These are phyloP conservation scores for Oncopodura yosiiana DNA, from an alignment of 1,140 invertebrate genomes.

Conservation along the genomic window DNA sequence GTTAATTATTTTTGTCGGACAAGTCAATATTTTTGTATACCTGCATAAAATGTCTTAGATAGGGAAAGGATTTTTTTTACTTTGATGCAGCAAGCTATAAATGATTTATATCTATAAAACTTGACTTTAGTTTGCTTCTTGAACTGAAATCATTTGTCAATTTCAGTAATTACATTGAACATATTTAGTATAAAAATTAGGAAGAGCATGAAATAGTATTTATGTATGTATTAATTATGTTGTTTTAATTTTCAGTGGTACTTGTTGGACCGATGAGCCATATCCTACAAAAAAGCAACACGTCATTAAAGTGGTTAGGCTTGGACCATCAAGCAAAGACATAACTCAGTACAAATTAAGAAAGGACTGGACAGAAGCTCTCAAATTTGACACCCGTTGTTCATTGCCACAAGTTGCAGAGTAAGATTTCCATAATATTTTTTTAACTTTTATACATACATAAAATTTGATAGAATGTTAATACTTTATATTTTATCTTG, in stretches of 20 bases:
- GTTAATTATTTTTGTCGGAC: too few relatives aligned
- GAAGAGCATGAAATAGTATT: too few relatives aligned
- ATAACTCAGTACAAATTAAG: constrained; percentile 27
- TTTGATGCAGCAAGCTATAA: too few relatives aligned
- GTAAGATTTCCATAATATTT: constrained; percentile 19
- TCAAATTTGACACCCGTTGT: constrained; percentile 20
- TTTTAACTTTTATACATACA: not conserved
- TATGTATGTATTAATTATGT: not conserved
- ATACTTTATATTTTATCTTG: not conserved
- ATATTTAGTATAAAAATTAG: too few relatives aligned
- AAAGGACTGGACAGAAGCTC: constrained; percentile 26
- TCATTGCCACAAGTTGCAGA: constrained; percentile 24
- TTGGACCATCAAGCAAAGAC: constrained; percentile 24
- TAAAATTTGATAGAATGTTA: not conserved
- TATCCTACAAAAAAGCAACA: constrained; percentile 24
- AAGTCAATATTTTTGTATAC: too few relatives aligned
- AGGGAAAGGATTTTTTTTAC: too few relatives aligned
- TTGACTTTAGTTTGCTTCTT: too few relatives aligned
- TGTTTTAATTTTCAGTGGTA: constrained; percentile 21
- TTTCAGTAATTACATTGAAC: too few relatives aligned
- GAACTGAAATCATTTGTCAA: too few relatives aligned
- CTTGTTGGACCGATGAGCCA: constrained; percentile 24
- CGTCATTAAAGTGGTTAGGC: constrained; percentile 32
- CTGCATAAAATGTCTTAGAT: too few relatives aligned
- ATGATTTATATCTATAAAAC: too few relatives aligned